phyloP scores from a whole-genome alignment of 2,113 vertebrate species.

The Trinectes maculatus region DNA sequence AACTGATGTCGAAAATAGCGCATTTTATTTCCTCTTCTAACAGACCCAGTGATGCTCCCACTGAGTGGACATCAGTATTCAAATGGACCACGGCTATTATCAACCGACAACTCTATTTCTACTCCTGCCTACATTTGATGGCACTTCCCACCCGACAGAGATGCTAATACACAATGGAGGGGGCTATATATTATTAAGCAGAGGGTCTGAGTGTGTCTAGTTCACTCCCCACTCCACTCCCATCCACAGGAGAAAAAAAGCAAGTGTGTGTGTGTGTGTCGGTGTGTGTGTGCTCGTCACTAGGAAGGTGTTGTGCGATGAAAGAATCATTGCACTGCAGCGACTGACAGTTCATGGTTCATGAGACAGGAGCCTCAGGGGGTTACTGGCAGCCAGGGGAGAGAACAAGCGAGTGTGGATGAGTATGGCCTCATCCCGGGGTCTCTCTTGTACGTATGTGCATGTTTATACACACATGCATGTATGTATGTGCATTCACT shows the following conservation, averaged over 20 bases:
- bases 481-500: conserved; percentile 23
- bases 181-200: conserved; percentile 40
- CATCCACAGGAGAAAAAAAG: not conserved
- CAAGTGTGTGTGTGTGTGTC: conserved; percentile 2
- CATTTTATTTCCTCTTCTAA: not conserved
- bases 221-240: conserved; percentile 29
- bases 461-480: conserved; percentile 27
- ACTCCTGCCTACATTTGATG: not conserved
- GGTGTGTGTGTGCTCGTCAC: conserved; percentile 4
- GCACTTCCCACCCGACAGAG: conserved; percentile 30
- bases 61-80: conserved; percentile 13
- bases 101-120: conserved; percentile 21
- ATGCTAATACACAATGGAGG: conserved; percentile 18
- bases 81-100: conserved; percentile 5
- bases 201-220: not conserved
- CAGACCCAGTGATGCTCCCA: not conserved
- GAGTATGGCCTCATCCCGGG: conserved; percentile 14
- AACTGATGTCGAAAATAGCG: conserved; percentile 38
- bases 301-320: conserved; percentile 19
- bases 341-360: conserved; percentile 58
- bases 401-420: not conserved
- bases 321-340: conserved; percentile 34
- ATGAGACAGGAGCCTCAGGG: conserved; percentile 30
- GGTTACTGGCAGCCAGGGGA: not conserved
- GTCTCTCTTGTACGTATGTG: conserved; percentile 3